A percentile compares a stretch with the other conserved stretches of the same genome.
These are phyloP conservation scores for Dreissena rostriformis DNA, from an alignment of 1,140 invertebrate genomes.

Conservation along the genomic window DNA sequence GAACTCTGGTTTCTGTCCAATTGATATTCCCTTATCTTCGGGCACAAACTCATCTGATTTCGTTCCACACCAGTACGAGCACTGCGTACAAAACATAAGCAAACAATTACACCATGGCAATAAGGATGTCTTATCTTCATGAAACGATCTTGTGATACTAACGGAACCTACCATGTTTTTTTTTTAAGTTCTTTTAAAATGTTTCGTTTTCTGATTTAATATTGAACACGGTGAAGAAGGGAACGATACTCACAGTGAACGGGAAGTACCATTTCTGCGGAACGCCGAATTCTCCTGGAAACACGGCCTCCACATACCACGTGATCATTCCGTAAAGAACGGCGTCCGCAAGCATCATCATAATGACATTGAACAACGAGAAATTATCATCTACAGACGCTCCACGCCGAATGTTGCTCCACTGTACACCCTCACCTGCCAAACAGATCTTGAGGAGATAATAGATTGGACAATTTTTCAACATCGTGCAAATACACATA, in stretches of 20 bases:
- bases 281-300: constrained; percentile 84
- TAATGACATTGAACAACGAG: constrained; percentile 78
- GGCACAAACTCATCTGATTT: constrained; percentile 43
- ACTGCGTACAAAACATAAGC: constrained; percentile 33
- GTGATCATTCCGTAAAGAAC: constrained; percentile 81
- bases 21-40: constrained; percentile 58
- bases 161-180: too few species aligned
- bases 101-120: not conserved
- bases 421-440: constrained; percentile 76
- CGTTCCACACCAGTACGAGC: constrained; percentile 65
- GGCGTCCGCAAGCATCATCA: constrained; percentile 83
- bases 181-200: not conserved
- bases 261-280: constrained; percentile 83
- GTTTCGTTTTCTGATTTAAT: too few species aligned
- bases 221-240: too few species aligned
- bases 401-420: constrained; percentile 69
- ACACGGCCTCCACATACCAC: constrained; percentile 86
- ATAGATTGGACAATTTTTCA: too few species aligned
- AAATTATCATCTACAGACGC: constrained; percentile 79
- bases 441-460: not conserved
- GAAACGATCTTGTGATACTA: not conserved
- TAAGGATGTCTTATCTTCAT: not conserved
- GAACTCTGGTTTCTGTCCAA: constrained; percentile 66
- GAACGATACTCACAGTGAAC: constrained; percentile 75
- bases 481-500: too few species aligned